A percentile compares a stretch with the other conserved stretches of the same genome.
phyloP scores from a whole-genome alignment of 2,797 vertebrate species.

The Euphonia xanthogaster region DNA sequence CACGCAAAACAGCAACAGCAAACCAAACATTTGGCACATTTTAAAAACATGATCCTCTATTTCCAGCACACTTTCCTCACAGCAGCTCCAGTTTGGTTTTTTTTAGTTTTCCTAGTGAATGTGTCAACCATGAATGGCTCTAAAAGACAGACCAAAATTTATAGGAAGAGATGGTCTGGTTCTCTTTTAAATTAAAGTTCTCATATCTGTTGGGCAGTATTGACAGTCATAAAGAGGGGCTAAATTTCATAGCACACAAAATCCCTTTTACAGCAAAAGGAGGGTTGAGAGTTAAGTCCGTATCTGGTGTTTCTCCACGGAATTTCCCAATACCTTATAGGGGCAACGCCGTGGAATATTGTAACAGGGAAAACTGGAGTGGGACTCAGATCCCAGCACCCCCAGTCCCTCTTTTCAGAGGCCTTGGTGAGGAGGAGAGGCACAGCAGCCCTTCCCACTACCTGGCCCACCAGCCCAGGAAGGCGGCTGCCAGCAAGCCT shows the following conservation, averaged over 20 bases:
- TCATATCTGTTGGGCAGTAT: not conserved
- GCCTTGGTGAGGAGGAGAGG: not conserved
- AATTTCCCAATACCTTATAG: not conserved
- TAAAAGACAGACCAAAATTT: not conserved
- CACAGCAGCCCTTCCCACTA: not conserved
- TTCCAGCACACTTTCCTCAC: not conserved
- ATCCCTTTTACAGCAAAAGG: not conserved
- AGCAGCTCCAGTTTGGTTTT: not conserved
- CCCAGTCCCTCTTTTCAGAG: not conserved
- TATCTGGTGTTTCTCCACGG: accelerated
- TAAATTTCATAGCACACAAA: not conserved
- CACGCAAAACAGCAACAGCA: not conserved
- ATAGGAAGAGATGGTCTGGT: not conserved
- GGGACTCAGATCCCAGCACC: not conserved
- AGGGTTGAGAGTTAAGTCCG: not conserved
- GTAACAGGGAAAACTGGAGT: not conserved
- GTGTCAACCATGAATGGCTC: not conserved
- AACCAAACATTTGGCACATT: not conserved
- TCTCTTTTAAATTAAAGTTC: not conserved
- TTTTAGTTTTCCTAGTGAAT: not conserved
- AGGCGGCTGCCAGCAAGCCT: not conserved
- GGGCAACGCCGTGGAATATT: accelerated
- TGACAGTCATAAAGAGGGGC: not conserved
- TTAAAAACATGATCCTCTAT: not conserved
- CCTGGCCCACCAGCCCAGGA: not conserved